Evolutionary conservation across 2,888 invertebrate species (phyloP).

Genomic region (Allolobophora icterica): DNA sequence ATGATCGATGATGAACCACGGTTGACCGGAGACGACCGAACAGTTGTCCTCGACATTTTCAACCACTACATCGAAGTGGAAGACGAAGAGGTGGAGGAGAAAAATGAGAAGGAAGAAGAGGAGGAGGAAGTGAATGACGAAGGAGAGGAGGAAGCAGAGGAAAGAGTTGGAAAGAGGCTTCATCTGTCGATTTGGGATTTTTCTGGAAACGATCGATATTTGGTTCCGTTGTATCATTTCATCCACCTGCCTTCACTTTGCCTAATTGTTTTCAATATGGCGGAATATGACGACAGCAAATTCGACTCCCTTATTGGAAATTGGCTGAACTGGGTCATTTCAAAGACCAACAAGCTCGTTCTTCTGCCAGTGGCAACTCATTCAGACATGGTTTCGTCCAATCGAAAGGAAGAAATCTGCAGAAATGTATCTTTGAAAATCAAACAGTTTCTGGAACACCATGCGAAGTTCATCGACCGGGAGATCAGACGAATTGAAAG

Average conservation of each 20-base stretch:
- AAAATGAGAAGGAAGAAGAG: conserved; percentile 32
- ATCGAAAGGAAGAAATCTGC: conserved; percentile 45
- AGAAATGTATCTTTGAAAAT: conserved; percentile 51
- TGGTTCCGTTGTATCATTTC: conserved; percentile 57
- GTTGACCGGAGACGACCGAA: conserved; percentile 55
- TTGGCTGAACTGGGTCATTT: conserved; percentile 63
- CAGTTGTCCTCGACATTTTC: conserved; percentile 56
- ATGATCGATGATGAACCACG: conserved; percentile 61
- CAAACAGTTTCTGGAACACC: conserved; percentile 49
- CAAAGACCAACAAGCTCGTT: conserved; percentile 57
- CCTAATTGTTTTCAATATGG: conserved; percentile 60
- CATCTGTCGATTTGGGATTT: conserved; percentile 55
- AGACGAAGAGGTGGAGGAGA: conserved; percentile 46
- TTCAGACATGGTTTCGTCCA: conserved; percentile 52
- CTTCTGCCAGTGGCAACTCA: conserved; percentile 61
- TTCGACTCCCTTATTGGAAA: conserved; percentile 58
- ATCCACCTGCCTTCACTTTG: conserved; percentile 59
- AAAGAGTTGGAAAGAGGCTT: conserved; percentile 46
- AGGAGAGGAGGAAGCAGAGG: neutral
- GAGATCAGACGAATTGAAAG: conserved; percentile 57
- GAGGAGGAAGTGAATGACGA: neutral
- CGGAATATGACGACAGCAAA: conserved; percentile 53
- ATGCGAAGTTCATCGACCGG: conserved; percentile 42
- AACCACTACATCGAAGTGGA: conserved; percentile 53
- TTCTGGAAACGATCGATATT: conserved; percentile 59